phyloP scores from a whole-genome alignment of 2,113 vertebrate genomes.

The Potamarius usumacintae region DNA sequence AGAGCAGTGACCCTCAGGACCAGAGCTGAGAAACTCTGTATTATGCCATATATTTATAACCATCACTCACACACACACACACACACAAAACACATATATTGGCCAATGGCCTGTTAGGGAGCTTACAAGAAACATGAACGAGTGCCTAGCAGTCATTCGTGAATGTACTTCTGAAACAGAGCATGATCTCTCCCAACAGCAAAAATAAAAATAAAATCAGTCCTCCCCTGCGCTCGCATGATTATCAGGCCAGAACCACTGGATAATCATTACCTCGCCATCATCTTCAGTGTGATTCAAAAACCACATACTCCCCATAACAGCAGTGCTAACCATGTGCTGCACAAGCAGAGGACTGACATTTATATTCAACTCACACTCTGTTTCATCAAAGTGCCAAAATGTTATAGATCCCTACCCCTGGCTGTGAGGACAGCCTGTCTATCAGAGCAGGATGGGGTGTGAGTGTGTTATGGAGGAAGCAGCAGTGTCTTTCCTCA shows the following conservation, averaged over 20 bases:
- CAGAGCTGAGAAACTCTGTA: not conserved
- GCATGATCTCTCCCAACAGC: constrained; percentile 12
- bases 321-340: not conserved
- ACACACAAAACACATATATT: constrained; percentile 32
- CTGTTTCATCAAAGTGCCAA: constrained; percentile 55
- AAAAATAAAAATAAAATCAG: not conserved
- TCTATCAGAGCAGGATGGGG: constrained; percentile 18
- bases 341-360: constrained; percentile 35
- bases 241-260: constrained; percentile 42
- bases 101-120: constrained; percentile 34
- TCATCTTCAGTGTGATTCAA: not conserved
- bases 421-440: constrained; percentile 18
- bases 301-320: not conserved
- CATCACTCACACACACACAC: constrained; percentile 36
- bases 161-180: constrained; percentile 42
- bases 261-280: constrained; percentile 18
- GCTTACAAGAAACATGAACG: constrained; percentile 34
- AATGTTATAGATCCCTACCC: constrained; percentile 42
- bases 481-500: constrained; percentile 42
- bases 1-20: not conserved
- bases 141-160: constrained; percentile 46
- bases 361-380: constrained; percentile 26
- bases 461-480: constrained; percentile 39
- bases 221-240: constrained; percentile 21
- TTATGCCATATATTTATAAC: constrained; percentile 36